Base-by-base conservation (phyloP, 2,113 vertebrate species). In the Spermophilus dauricus region DNA sequence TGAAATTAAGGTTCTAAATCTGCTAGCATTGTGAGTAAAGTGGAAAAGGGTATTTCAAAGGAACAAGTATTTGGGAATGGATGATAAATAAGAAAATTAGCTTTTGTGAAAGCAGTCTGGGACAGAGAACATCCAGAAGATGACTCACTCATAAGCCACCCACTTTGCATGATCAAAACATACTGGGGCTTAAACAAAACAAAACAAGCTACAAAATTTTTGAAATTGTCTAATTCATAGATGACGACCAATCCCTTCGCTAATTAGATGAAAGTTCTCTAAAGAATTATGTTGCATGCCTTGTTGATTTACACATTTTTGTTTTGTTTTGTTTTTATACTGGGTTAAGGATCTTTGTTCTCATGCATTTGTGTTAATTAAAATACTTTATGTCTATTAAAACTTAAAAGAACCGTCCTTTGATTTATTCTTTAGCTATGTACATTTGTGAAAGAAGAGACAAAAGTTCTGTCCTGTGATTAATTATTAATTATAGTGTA, bases 401-500 rank as follows among this genome's bases (percentile, higher is more conserved):
- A 82, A 65, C 75, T 32, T 58, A 78, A 87, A 97, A 85, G 2
- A 73, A 78, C 37, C 65, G 2, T 51, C 30, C 96, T 84, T 72
- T 73, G 37, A 48, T 73, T 85, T 89, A 73, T 63, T 86, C 20
- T 90, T 85, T 89, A 9, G 14, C 11, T 12, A 65, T 76, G 45
- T 1, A 78, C 20, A 76, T 58, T 91, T 32, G 89, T 83, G 84
- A 93, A 0, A 81, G 11, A 69, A 30, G 4, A 90, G 94, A 61
- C 8, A 96, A 70, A 51, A 39, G 4, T 86, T 81, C 70, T 89
- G 10, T 86, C 69, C 17, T 81, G 1, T 89, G 42, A 96, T 86
- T 92, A 86, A 78, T 88, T 95, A 91, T 76, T 95, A 96, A 94
- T 51, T 88, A 34, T 53, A 76, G 8, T 63, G 1, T 76, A 81